phyloP scores from a whole-genome alignment of 2,113 vertebrate species.

The Petrocephalus zakoni region DNA sequence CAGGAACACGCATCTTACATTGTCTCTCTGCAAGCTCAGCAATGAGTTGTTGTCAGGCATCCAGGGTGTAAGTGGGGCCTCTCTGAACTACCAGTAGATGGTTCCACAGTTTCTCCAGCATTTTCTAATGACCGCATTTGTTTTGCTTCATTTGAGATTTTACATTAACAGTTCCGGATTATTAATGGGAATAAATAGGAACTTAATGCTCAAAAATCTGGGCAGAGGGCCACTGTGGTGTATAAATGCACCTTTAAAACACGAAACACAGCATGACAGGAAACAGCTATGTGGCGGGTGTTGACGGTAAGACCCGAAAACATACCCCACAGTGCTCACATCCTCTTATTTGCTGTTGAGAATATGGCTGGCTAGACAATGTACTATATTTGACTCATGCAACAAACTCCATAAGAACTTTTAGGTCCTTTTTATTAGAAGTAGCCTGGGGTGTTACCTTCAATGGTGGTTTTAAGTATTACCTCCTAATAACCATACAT shows the following conservation, averaged over 20 bases:
- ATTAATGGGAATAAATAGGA: background rate
- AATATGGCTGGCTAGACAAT: background rate
- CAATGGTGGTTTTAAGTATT: conserved; percentile 4
- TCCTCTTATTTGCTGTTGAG: background rate
- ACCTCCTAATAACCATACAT: background rate
- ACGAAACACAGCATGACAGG: background rate
- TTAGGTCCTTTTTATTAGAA: background rate
- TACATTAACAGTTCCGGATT: background rate
- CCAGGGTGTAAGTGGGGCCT: background rate
- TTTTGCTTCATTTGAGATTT: background rate
- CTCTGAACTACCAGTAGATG: background rate
- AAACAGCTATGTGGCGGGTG: background rate
- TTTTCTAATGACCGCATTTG: background rate
- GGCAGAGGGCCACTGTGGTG: background rate
- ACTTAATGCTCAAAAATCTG: background rate
- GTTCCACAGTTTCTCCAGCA: background rate
- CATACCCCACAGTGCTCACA: background rate
- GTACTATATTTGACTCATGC: background rate
- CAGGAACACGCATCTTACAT: background rate
- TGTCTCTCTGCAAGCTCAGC: background rate
- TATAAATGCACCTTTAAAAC: background rate
- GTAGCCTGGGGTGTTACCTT: background rate
- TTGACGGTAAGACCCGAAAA: background rate
- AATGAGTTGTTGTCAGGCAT: background rate
- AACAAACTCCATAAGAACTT: background rate